These are phyloP conservation scores for Corapipo altera DNA, from an alignment of 2,113 vertebrate genomes.

Conservation along the genomic window DNA sequence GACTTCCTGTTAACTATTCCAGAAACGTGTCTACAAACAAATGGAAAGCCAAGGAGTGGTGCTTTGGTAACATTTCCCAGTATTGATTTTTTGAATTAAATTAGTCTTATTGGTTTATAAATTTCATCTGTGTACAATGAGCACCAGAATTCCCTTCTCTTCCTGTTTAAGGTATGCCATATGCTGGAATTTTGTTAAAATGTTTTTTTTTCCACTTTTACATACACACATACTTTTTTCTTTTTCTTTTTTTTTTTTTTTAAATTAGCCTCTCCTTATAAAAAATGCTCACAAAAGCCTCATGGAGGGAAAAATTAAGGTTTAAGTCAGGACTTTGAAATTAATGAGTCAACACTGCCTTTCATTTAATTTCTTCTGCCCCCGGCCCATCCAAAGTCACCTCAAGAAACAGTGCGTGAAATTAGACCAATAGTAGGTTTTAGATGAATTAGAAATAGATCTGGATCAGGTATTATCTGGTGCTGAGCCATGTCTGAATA, in stretches of 20 bases:
- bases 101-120: neutral
- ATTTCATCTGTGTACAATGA: neutral
- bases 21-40: neutral
- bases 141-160: neutral
- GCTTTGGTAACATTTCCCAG: neutral
- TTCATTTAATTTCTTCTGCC: neutral
- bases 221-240: neutral
- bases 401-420: neutral
- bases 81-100: neutral
- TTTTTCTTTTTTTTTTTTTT: neutral
- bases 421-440: slow-evolving; percentile 5
- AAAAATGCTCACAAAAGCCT: neutral
- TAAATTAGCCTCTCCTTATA: neutral
- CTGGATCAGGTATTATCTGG: slow-evolving; percentile 37
- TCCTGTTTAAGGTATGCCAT: neutral
- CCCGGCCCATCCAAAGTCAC: neutral
- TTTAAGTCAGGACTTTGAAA: slow-evolving; percentile 1
- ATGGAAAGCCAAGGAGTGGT: neutral
- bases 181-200: neutral
- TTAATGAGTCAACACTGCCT: neutral
- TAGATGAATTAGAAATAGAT: neutral
- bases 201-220: neutral
- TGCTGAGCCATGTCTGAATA: slow-evolving; percentile 31
- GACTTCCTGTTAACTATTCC: neutral
- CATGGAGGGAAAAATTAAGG: neutral